Base-by-base conservation (phyloP, 1,140 invertebrate genomes). In the Philotrypesis tridentata region DNA sequence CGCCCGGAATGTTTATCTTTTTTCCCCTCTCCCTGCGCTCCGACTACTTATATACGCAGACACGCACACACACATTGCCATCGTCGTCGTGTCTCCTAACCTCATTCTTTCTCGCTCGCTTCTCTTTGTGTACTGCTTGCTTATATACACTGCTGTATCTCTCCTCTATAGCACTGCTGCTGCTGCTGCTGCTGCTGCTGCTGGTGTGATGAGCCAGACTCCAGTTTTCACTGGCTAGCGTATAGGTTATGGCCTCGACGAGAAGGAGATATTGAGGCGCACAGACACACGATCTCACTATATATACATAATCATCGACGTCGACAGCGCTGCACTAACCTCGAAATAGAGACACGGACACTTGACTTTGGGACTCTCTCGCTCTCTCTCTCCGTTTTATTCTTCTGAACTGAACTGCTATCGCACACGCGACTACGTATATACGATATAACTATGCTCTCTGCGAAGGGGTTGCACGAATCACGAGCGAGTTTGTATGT, bases 301-400 rank as follows among this genome's bases (percentile, higher is more conserved):
- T 55, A 55, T 55, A n/a, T 55, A 55, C 48, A 17, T 37, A 3
- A 37, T 37, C 33, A 9, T 5, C 33, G 48, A 21, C 48, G 48
- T 55, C n/a, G n/a, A 70, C 40, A 21, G 14, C n/a, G 12, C 43
- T 72, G 70, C 70, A 72, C 71, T 55, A 73, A 73, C 25, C 71
- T 55, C 40, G 25, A 48, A 71, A 73, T 21, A 6, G 12, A 29
- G 3, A 21, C 25, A 23, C 48, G 21, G 48, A 55, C 71, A 55
- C 40, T 55, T 29, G 25, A 73, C 23, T 55, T 27, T 73, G n/a
- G 21, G 48, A 55, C 11, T 55, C 48, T 17, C 43, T 48, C 14
- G 14, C 17, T 17, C 5, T 55, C 5, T n/a, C 9, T 37, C n/a
- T n/a, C n/a, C n/a, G n/a, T n/a, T n/a, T n/a, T 43, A 14, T 4